These are phyloP conservation scores for Gobio gobio DNA, from an alignment of 2,113 vertebrate species.

Conservation along the genomic window DNA sequence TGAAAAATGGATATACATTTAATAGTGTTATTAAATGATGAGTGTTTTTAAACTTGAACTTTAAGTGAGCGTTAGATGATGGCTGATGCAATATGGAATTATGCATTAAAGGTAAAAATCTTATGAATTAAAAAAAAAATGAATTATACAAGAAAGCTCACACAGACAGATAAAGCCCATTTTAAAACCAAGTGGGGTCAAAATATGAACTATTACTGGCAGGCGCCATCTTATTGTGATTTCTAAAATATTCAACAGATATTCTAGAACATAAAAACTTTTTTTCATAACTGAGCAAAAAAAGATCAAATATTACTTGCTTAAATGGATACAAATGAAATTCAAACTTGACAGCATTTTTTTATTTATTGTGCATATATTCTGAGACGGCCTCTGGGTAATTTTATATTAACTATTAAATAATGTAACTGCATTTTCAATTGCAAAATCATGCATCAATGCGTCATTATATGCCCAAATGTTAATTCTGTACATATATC, in stretches of 20 bases:
- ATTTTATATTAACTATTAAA: background rate
- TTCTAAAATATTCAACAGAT: background rate
- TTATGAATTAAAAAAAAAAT: background rate
- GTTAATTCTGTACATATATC: background rate
- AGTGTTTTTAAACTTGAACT: background rate
- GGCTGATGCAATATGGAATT: background rate
- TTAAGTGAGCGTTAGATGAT: background rate
- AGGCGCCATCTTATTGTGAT: background rate
- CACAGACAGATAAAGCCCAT: no score
- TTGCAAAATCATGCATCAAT: background rate
- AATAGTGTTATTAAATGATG: background rate
- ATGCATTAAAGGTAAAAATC: background rate
- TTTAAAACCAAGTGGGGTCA: no score
- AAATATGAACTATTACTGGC: no score
- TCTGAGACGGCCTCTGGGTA: background rate
- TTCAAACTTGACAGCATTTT: background rate
- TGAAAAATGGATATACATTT: background rate
- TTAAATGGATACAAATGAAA: background rate
- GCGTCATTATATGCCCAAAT: background rate
- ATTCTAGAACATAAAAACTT: background rate
- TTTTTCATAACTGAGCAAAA: background rate
- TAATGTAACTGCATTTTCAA: conserved; percentile 7
- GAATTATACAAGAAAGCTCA: background rate
- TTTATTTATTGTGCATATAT: background rate
- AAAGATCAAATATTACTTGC: background rate